Evolutionary conservation across 2,113 vertebrate species (phyloP).

Genomic region (Paradoxurus hermaphroditus): DNA sequence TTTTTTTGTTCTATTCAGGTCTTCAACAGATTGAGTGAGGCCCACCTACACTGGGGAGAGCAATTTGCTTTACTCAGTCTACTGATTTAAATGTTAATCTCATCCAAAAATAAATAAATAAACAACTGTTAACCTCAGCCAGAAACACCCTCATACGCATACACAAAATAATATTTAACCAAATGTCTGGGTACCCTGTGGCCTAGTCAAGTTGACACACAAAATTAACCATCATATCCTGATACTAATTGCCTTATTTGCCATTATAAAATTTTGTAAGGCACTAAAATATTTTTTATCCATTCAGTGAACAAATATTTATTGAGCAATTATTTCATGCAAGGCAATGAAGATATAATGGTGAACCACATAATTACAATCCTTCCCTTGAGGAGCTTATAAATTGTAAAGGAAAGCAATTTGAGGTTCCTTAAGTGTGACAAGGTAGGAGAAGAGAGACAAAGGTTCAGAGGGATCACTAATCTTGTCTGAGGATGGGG

Average conservation of each 20-base stretch:
- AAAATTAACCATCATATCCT: neutral
- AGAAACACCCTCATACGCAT: too few relatives aligned
- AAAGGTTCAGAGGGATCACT: neutral
- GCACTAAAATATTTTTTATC: neutral
- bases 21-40: too few relatives aligned
- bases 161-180: neutral
- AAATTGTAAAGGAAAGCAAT: neutral
- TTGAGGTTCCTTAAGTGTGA: neutral
- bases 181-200: neutral
- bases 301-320: neutral
- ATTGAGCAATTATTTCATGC: neutral
- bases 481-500: neutral
- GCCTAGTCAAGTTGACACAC: too few relatives aligned
- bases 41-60: too few relatives aligned
- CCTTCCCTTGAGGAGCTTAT: neutral
- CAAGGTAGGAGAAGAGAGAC: neutral
- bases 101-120: neutral
- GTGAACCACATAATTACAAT: neutral
- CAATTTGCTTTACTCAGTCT: too few relatives aligned
- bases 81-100: neutral
- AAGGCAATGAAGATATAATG: neutral
- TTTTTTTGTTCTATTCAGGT: too few relatives aligned
- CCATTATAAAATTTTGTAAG: neutral
- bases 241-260: neutral
- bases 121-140: neutral